A percentile compares a stretch with the other conserved stretches of the same genome.
phyloP scores from a whole-genome alignment of 2,797 vertebrate genomes.

The Ispidina picta region DNA sequence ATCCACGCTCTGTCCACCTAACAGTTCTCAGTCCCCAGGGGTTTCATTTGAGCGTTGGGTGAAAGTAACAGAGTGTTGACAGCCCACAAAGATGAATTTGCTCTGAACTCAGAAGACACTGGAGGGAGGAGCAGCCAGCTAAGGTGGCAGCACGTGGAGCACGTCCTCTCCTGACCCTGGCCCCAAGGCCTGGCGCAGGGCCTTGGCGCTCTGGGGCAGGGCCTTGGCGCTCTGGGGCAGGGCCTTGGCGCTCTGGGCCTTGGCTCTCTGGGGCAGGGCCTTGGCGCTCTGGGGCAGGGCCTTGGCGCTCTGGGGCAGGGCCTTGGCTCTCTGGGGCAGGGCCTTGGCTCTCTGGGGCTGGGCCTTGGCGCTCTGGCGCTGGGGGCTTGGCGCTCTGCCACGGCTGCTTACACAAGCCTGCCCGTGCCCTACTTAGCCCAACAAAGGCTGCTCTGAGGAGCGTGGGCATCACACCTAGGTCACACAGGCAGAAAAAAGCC shows the following conservation, averaged over 20 bases:
- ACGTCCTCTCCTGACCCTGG: constrained; percentile 67
- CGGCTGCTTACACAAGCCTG: constrained; percentile 52
- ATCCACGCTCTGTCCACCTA: neutral
- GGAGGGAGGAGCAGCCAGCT: constrained; percentile 13
- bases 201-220: constrained; percentile 57
- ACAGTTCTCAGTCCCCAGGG: neutral
- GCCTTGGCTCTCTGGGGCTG: constrained; percentile 53
- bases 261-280: constrained; percentile 61
- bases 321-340: constrained; percentile 62
- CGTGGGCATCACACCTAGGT: constrained; percentile 48
- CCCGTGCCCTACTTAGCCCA: constrained; percentile 65
- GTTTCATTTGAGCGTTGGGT: neutral
- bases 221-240: constrained; percentile 62
- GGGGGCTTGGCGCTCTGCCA: constrained; percentile 74
- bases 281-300: constrained; percentile 57
- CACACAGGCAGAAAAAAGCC: constrained; percentile 57
- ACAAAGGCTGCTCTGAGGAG: constrained; percentile 68
- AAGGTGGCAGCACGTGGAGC: constrained; percentile 63
- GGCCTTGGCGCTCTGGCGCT: too few species aligned
- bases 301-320: constrained; percentile 59
- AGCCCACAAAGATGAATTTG: neutral
- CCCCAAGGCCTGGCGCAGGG: neutral
- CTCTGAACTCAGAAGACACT: neutral
- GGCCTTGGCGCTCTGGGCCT: constrained; percentile 64
- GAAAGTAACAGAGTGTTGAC: neutral